Evolutionary conservation across 2,888 invertebrate species (phyloP).

Genomic region (Fragum whitleyi): DNA sequence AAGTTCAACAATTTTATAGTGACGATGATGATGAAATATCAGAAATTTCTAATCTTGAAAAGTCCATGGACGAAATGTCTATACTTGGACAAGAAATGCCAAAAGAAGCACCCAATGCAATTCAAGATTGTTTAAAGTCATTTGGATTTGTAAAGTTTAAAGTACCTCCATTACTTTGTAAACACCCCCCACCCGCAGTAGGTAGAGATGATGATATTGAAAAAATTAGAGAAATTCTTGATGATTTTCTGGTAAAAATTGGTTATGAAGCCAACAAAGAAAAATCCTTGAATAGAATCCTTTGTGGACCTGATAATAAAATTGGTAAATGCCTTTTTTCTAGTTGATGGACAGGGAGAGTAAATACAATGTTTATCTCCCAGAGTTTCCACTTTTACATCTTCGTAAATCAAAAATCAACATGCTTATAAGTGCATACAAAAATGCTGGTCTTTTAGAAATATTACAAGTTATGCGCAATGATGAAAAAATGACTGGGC

Average conservation of each 20-base stretch:
- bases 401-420: constrained; percentile 55
- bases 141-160: constrained; percentile 40
- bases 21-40: constrained; percentile 14
- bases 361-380: constrained; percentile 39
- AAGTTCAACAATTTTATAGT: not conserved
- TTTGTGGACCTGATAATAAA: constrained; percentile 54
- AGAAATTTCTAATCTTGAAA: constrained; percentile 4
- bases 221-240: constrained; percentile 46
- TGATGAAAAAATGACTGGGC: constrained; percentile 48
- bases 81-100: constrained; percentile 9
- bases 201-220: constrained; percentile 55
- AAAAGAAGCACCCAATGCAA: not conserved
- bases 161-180: constrained; percentile 31
- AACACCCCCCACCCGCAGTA: constrained; percentile 63
- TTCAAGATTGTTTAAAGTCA: constrained; percentile 10
- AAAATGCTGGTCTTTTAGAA: constrained; percentile 48
- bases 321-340: constrained; percentile 44
- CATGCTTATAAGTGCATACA: constrained; percentile 47
- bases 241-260: constrained; percentile 45
- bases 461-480: constrained; percentile 50
- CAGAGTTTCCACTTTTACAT: constrained; percentile 51
- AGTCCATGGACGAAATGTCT: constrained; percentile 35
- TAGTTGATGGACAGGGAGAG: not conserved
- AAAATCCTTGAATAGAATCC: constrained; percentile 29
- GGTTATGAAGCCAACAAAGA: constrained; percentile 37